Percentiles rank a stretch among this genome's conserved stretches.
Conservation (phyloP, 2,113 vertebrate genomes). For the Machaerirhynchus nigripectus region DNA sequence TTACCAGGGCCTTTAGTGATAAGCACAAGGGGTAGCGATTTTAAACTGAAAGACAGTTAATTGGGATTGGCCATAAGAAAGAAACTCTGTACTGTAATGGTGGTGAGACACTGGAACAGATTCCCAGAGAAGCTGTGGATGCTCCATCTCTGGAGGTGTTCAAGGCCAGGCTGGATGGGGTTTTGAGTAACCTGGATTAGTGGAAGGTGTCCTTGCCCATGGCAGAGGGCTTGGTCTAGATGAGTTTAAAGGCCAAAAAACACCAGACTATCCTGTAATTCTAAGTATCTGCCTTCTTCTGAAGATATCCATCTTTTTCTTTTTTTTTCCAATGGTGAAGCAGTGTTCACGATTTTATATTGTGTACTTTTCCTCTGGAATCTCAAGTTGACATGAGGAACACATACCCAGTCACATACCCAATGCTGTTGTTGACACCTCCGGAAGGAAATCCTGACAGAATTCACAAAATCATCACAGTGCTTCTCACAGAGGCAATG, state of each 20-base stretch:
- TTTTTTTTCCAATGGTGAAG: not conserved
- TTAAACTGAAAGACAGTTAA: not conserved
- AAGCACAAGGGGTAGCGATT: not conserved
- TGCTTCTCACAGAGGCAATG: not conserved
- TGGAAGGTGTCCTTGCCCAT: not conserved
- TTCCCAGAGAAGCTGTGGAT: not conserved
- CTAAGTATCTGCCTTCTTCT: not conserved
- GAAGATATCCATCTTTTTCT: not conserved
- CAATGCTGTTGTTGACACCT: not conserved
- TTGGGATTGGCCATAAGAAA: not conserved
- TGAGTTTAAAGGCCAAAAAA: not conserved
- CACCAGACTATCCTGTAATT: not conserved
- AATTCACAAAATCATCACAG: not conserved
- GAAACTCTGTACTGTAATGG: not conserved
- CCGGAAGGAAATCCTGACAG: not conserved
- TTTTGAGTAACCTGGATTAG: not conserved
- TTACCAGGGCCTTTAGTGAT: not conserved
- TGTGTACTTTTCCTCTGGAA: not conserved
- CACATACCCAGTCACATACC: fast-evolving
- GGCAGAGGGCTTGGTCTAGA: not conserved
- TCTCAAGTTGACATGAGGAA: not conserved
- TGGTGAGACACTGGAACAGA: not conserved
- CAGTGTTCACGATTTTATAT: not conserved
- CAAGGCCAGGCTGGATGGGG: not conserved
- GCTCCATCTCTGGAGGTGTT: not conserved